phyloP scores from a whole-genome alignment of 37 sponge, comb jelly and placozoan species.

The Amphimedon queenslandica region DNA sequence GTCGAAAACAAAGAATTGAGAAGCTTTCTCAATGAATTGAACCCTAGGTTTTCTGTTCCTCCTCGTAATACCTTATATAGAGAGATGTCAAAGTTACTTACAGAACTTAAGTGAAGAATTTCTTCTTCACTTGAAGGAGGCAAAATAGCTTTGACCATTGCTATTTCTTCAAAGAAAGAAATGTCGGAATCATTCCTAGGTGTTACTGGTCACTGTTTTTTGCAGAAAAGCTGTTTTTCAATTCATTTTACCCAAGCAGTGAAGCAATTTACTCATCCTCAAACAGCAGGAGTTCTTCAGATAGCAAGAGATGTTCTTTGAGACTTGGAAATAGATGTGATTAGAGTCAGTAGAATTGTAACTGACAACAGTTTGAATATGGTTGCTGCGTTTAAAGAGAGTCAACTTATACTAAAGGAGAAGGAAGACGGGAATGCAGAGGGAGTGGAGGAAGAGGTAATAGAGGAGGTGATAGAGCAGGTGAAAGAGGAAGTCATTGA shows the following conservation, averaged over 20 bases:
- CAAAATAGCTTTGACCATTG: constrained; percentile 2
- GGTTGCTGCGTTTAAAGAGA: neutral
- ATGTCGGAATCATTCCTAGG: constrained; percentile 14
- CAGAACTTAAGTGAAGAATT: too few relatives aligned
- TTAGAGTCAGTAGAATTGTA: neutral
- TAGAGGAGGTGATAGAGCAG: too few relatives aligned
- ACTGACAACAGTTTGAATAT: neutral
- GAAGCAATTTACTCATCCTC: neutral
- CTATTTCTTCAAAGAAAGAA: constrained; percentile 25
- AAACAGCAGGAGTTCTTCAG: neutral
- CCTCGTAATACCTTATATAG: too few relatives aligned
- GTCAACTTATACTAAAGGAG: too few relatives aligned
- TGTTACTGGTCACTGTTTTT: constrained; percentile 25
- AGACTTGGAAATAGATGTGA: neutral
- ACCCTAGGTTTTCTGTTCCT: too few relatives aligned
- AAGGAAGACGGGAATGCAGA: too few relatives aligned
- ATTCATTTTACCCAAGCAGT: neutral
- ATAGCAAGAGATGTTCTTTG: neutral
- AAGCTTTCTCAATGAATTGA: too few relatives aligned
- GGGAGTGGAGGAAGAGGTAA: too few relatives aligned
- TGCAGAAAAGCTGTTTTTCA: neutral
- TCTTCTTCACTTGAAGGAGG: too few relatives aligned
- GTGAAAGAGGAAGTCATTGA: too few relatives aligned
- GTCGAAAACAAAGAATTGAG: too few relatives aligned
- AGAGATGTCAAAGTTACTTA: too few relatives aligned